Base-by-base conservation (phyloP, 2,797 vertebrate genomes). In the Sebastes itinus region DNA sequence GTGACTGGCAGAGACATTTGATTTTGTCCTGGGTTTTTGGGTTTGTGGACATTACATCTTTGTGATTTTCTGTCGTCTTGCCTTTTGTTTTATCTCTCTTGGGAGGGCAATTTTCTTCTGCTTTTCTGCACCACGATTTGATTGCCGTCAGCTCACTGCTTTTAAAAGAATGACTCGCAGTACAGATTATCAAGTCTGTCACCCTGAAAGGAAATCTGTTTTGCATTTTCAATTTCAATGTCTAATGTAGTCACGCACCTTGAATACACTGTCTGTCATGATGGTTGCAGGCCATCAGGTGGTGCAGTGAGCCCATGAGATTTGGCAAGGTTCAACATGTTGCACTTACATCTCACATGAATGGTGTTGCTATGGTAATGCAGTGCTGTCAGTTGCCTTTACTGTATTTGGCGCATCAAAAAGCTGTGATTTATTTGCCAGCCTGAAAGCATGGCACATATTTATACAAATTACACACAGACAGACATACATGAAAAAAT, bases 331-430 rank as follows among this genome's bases (percentile, higher is more conserved):
- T 76, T 82, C n/a, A 79, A 42, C 70, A 35, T 77, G 33, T 60
- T 85, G 67, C 46, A 52, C 67, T 68, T 67, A 20, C 7, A 42
- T 84, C 67, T 91, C 61, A 65, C 85, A 84, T 89, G 69, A 80
- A 83, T 85, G 74, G 71, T 89, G 92, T 94, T 94, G 92, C 94
- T 84, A 94, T 94, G 94, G 92, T 75, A 86, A 93, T 89, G 23
- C 69, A 58, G 69, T 27, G 78, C 87, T 85, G 77, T 89, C 84
- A 86, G 55, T 86, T 82, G 25, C 56, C 74, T 83, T 81, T 65
- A 82, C 74, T 83, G 67, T 82, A 68, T 88, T 76, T 67, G n/a
- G 52, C 25, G 25, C 80, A 75, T 71, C 16, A 56, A 20, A 79
- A 79, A 75, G 59, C 76, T 75, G 46, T 10, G 56, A 70, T 86